Percentiles rank a stretch among this genome's conserved stretches.
Conservation (phyloP, 2,113 vertebrate species). For the Dryoscopus gambensis region DNA sequence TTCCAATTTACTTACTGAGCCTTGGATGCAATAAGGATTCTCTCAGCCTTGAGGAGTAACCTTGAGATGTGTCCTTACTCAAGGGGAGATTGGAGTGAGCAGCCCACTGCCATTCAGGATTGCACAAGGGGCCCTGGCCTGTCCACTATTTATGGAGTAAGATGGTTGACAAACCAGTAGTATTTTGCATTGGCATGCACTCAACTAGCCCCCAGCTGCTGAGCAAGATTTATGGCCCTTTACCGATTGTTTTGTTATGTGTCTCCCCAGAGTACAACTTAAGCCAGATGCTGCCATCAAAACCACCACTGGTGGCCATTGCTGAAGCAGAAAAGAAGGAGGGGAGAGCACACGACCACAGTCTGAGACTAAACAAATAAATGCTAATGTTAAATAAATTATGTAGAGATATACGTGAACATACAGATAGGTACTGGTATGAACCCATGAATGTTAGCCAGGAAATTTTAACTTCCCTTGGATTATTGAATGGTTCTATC, state of each 20-base stretch:
- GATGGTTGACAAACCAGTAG: neutral
- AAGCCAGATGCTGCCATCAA: neutral
- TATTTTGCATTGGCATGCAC: neutral
- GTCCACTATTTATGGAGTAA: neutral
- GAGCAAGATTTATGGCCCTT: neutral
- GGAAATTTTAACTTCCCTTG: neutral
- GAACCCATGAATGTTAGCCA: neutral
- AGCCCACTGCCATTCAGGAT: neutral
- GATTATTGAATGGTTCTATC: neutral
- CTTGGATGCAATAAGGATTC: neutral
- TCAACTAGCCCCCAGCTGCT: neutral
- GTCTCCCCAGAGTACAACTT: neutral
- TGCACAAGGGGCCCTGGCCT: neutral
- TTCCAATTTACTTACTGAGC: neutral
- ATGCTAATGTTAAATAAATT: neutral
- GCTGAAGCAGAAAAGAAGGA: neutral
- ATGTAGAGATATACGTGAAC: neutral
- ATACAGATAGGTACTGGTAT: neutral
- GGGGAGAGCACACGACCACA: neutral
- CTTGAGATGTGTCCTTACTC: neutral
- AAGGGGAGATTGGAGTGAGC: accelerated
- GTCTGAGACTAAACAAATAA: neutral
- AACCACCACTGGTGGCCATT: neutral
- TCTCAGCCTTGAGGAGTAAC: neutral
- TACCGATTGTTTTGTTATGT: neutral